These are phyloP conservation scores for Synanthedon andrenaeformis DNA, from an alignment of 2,888 invertebrate species.

Conservation along the genomic window DNA sequence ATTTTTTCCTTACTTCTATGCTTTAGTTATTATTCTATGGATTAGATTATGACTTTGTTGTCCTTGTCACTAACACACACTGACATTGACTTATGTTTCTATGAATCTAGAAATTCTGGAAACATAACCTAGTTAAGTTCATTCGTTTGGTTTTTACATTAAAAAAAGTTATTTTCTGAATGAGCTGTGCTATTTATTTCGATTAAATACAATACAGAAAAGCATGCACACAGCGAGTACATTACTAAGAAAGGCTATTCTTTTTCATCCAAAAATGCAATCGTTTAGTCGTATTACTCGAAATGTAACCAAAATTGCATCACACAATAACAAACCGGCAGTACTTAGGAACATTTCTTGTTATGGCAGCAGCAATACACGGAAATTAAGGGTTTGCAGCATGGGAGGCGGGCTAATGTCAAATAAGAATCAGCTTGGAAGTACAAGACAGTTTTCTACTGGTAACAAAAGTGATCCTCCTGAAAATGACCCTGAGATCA, in stretches of 20 bases:
- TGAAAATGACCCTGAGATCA: conserved; percentile 43
- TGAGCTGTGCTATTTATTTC: conserved; percentile 21
- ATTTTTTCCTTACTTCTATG: too few relatives aligned
- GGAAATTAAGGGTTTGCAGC: conserved; percentile 26
- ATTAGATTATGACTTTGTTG: too few relatives aligned
- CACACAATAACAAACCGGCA: conserved; percentile 38
- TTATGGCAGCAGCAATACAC: conserved; percentile 13
- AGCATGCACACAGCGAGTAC: conserved; percentile 54
- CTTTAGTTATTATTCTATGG: too few relatives aligned
- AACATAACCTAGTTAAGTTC: conserved; percentile 39
- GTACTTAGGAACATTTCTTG: conserved; percentile 15
- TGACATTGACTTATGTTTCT: neutral
- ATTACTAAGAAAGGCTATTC: conserved; percentile 40
- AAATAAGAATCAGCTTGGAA: conserved; percentile 13
- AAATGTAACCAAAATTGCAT: conserved; percentile 58
- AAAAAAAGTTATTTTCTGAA: conserved; percentile 19
- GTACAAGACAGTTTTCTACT: conserved; percentile 38
- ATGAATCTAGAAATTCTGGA: conserved; percentile 29
- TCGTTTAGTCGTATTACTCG: conserved; percentile 30
- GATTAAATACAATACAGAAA: conserved; percentile 1
- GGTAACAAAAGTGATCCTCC: conserved; percentile 46
- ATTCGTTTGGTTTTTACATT: conserved; percentile 4
- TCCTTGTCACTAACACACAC: too few relatives aligned
- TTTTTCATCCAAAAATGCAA: conserved; percentile 40
- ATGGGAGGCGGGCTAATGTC: conserved; percentile 19